Conservation (phyloP, 2,797 vertebrate genomes). For the Sebastes trivittatus region DNA sequence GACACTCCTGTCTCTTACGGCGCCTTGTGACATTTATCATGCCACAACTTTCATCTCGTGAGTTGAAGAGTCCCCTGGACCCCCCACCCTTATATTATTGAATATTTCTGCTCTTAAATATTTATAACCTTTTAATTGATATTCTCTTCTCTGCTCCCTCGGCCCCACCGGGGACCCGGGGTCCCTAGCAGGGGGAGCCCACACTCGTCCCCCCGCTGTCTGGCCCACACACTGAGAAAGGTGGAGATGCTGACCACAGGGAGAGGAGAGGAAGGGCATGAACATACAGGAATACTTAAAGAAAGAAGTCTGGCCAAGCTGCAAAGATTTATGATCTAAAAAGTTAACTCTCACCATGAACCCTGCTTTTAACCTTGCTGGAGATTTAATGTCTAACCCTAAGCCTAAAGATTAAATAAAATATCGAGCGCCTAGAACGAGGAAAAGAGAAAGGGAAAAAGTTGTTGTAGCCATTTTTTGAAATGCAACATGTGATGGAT, state of each 20-base stretch:
- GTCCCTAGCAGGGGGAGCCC: slow-evolving; percentile 73
- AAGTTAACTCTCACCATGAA: slow-evolving; percentile 41
- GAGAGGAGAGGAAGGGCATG: slow-evolving; percentile 27
- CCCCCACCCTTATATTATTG: slow-evolving; percentile 83
- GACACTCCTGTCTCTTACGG: slow-evolving; percentile 60
- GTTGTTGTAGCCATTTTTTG: slow-evolving; percentile 35
- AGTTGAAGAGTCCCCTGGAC: slow-evolving; percentile 67
- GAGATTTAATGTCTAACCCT: slow-evolving; percentile 20
- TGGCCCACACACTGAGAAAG: slow-evolving; percentile 77
- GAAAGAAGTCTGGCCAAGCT: neutral
- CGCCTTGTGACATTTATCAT: slow-evolving; percentile 81
- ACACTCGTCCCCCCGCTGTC: slow-evolving; percentile 57
- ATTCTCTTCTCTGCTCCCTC: slow-evolving; percentile 80
- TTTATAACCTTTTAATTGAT: slow-evolving; percentile 88
- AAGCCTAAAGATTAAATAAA: slow-evolving; percentile 31
- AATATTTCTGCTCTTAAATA: slow-evolving; percentile 87
- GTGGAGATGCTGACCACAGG: slow-evolving; percentile 71
- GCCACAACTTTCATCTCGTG: slow-evolving; percentile 81
- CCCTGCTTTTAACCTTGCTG: slow-evolving; percentile 1
- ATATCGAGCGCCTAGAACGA: neutral
- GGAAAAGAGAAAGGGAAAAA: slow-evolving; percentile 8
- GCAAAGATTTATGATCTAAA: slow-evolving; percentile 12
- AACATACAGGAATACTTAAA: slow-evolving; percentile 20
- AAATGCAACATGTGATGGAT: slow-evolving; percentile 35
- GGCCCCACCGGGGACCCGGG: slow-evolving; percentile 74